phyloP scores from a whole-genome alignment of 1,140 invertebrate species.

The Psix sp. region DNA sequence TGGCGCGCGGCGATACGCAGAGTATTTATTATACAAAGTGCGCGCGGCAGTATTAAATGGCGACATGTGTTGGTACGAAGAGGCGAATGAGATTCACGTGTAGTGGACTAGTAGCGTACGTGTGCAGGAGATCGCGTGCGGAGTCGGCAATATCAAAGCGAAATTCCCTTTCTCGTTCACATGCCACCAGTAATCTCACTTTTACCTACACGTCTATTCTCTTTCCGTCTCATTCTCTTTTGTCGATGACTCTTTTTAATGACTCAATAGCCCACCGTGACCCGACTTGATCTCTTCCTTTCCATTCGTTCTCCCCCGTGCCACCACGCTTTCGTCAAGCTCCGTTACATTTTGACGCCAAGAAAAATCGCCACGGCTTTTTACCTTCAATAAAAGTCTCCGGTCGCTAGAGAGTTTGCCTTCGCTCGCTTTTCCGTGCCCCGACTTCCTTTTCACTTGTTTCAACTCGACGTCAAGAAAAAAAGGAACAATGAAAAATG shows the following conservation, averaged over 20 bases:
- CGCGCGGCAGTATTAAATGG: constrained; percentile 65
- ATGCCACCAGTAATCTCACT: constrained; percentile 55
- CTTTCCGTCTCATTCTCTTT: constrained; percentile 53
- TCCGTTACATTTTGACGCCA: constrained; percentile 45
- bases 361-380: constrained; percentile 31
- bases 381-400: constrained; percentile 15
- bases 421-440: constrained; percentile 2
- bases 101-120: constrained; percentile 57
- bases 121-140: constrained; percentile 73
- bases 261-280: constrained; percentile 59
- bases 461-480: background rate
- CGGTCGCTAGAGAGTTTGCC: constrained; percentile 6
- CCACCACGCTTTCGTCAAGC: constrained; percentile 38
- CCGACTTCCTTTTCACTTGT: constrained; percentile 1
- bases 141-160: constrained; percentile 74
- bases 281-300: constrained; percentile 58
- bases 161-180: constrained; percentile 57
- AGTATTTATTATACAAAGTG: constrained; percentile 65
- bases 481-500: background rate
- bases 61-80: constrained; percentile 62
- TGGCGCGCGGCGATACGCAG: constrained; percentile 49
- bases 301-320: constrained; percentile 29
- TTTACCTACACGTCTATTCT: constrained; percentile 48
- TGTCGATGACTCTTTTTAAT: constrained; percentile 61
- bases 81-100: constrained; percentile 57